phyloP scores from a whole-genome alignment of 2,888 invertebrate genomes.

The Latheticus oryzae region DNA sequence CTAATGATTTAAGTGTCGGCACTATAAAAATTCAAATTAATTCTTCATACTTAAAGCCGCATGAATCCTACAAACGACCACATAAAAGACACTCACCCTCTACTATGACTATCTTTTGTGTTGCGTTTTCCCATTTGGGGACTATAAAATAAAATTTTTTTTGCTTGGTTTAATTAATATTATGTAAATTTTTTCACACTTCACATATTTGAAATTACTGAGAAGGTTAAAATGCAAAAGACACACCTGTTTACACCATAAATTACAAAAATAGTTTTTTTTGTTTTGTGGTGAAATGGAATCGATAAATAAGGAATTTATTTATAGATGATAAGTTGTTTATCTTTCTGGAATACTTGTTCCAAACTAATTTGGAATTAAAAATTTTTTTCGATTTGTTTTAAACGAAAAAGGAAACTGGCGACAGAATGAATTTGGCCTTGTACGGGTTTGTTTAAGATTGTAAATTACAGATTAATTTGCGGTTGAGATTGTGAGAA shows the following conservation, averaged over 20 bases:
- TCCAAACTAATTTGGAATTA: too few species aligned
- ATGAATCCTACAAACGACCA: slow-evolving; percentile 9
- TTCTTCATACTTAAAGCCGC: slow-evolving; percentile 1
- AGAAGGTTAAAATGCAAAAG: slow-evolving; percentile 27
- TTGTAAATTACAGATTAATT: too few species aligned
- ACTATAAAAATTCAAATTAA: slow-evolving; percentile 19
- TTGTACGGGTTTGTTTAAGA: too few species aligned
- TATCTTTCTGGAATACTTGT: too few species aligned
- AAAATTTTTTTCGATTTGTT: too few species aligned
- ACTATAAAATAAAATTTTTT: too few species aligned
- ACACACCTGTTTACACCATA: slow-evolving; percentile 15
- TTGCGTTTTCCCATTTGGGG: too few species aligned
- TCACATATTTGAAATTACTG: slow-evolving; percentile 20
- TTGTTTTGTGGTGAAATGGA: slow-evolving; percentile 4
- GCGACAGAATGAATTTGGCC: too few species aligned
- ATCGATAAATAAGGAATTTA: slow-evolving; percentile 12
- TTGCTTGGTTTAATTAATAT: too few species aligned
- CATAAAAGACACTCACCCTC: slow-evolving; percentile 9
- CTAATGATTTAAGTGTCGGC: slow-evolving; percentile 11
- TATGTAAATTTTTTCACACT: slow-evolving; percentile 10
- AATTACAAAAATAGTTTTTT: slow-evolving; percentile 18
- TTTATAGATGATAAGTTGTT: too few species aligned
- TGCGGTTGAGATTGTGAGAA: too few species aligned
- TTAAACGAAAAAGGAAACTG: too few species aligned
- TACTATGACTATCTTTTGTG: neutral